Base-by-base conservation (phyloP, 2,888 invertebrate genomes). In the Leptinotarsa haldemani region DNA sequence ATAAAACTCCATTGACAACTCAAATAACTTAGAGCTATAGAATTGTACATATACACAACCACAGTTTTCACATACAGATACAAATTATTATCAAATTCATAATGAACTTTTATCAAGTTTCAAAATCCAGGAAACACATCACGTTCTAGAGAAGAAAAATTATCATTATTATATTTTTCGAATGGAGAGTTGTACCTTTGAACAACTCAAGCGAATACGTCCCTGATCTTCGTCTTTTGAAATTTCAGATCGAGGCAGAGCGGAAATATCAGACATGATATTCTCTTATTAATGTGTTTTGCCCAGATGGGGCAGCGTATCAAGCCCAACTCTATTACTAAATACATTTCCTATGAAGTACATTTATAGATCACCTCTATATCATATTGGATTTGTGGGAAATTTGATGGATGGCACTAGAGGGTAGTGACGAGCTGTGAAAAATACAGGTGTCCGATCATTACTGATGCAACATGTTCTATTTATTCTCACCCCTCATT, bases 261-360 rank as follows among this genome's bases (percentile, higher is more conserved):
- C 82, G 84, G 84, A 84, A 83, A 83, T 80, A 83, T 82, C 81
- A 78, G 82, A 81, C 83, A 81, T 80, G 83, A 82, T 83, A 83
- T 83, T 81, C 82, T 80, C 80, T 80, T 81, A 80, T 81, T 81
- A 81, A 82, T 81, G 77, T 73, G 77, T 77, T 77, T 73, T 71
- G 77, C 46, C 76, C 78, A 78, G 78, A 78, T 69, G 53, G 53
- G 70, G 70, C 69, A n/a, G 56, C 52, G 73, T 64, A 77, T 75
- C 74, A 68, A 74, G 68, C 69, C 65, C 66, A 71, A 70, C 73
- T 76, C 76, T 73, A 69, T 73, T 72, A 69, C 73, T 53, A 74
- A 75, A 74, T 75, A 75, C 75, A 70, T 77, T 75, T 77, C 77
- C 75, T 72, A 77, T 74, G 50, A 64, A 74, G 65, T 77, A 72